phyloP scores from a whole-genome alignment of 2,888 invertebrate species.

The Ennomos erosarius region DNA sequence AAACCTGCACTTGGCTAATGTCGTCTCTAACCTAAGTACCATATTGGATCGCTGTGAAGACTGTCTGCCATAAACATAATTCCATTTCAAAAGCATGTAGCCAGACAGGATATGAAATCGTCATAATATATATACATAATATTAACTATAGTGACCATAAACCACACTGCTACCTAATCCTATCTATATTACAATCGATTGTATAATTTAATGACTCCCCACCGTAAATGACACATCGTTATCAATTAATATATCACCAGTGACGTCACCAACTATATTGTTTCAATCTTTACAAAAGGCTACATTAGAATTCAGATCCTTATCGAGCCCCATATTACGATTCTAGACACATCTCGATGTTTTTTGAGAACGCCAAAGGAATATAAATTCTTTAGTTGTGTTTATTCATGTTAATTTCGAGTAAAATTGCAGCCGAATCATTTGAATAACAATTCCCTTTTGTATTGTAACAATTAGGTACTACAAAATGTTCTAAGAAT shows the following conservation, averaged over 20 bases:
- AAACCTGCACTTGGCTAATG: neutral
- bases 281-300: constrained; percentile 29
- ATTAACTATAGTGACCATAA: too few species aligned
- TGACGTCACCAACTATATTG: constrained; percentile 32
- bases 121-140: too few species aligned
- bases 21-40: too few species aligned
- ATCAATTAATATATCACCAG: constrained; percentile 17
- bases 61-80: too few species aligned
- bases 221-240: constrained; percentile 20
- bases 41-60: too few species aligned
- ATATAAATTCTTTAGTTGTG: constrained; percentile 24
- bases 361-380: constrained; percentile 28
- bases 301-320: constrained; percentile 26
- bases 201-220: constrained; percentile 23
- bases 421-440: neutral
- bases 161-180: neutral
- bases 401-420: constrained; percentile 13
- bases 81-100: too few species aligned
- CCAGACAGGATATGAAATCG: too few species aligned
- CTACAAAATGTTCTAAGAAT: too few species aligned
- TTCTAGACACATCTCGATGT: constrained; percentile 25
- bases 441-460: too few species aligned
- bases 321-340: constrained; percentile 24
- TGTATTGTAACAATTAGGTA: too few species aligned
- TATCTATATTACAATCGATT: constrained; percentile 14